phyloP scores from a whole-genome alignment of 2,113 vertebrate genomes.

The Hippocampus mohnikei region DNA sequence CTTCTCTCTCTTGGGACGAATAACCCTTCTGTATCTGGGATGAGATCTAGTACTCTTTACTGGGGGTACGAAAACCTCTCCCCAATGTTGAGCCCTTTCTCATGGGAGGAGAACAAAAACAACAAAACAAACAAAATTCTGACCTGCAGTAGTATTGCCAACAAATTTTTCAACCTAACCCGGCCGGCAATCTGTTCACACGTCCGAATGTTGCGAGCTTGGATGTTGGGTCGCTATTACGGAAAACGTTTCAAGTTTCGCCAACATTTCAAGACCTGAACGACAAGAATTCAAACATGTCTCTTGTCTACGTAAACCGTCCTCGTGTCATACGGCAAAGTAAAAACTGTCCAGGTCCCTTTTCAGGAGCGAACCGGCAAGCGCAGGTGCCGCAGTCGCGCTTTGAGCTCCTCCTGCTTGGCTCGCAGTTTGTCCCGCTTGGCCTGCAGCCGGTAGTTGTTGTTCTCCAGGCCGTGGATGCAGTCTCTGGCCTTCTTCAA shows the following conservation, averaged over 20 bases:
- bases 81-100: no score
- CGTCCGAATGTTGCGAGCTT: background rate
- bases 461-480: constrained; percentile 65
- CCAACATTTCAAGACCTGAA: background rate
- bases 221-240: background rate
- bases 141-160: background rate
- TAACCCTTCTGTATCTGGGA: no score
- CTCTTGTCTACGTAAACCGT: background rate
- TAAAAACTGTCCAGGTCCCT: background rate
- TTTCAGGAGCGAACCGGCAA: constrained; percentile 17
- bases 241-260: background rate
- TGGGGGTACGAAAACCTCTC: background rate
- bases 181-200: background rate
- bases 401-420: constrained; percentile 63
- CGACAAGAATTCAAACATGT: background rate
- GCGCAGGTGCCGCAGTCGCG: constrained; percentile 55
- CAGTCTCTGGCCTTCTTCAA: constrained; percentile 74
- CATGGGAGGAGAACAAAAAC: background rate
- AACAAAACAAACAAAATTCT: background rate
- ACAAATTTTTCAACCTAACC: background rate
- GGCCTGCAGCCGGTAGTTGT: constrained; percentile 49
- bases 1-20: no score
- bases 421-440: constrained; percentile 53
- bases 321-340: background rate
- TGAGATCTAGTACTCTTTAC: background rate